Conservation (phyloP, 2,113 vertebrate genomes). For the Forbesichthys papilliferus region DNA sequence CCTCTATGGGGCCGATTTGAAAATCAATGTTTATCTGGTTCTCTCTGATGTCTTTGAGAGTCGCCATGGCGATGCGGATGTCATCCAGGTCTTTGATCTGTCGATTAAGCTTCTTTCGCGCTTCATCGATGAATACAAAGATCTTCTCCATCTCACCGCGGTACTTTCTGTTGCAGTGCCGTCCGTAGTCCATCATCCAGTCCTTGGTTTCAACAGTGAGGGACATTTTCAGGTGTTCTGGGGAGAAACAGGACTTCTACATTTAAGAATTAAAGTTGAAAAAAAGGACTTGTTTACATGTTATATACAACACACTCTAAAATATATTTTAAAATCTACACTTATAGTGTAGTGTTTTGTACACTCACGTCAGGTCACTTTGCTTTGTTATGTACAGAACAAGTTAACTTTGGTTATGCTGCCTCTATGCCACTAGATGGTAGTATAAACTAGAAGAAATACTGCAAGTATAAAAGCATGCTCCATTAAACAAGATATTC, state of each 20-base stretch:
- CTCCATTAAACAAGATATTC: neutral
- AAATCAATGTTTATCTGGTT: conserved; percentile 87
- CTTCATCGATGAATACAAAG: conserved; percentile 87
- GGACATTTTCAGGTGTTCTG: conserved; percentile 87
- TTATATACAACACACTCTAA: neutral
- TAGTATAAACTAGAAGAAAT: too few species aligned
- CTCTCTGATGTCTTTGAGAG: conserved; percentile 90
- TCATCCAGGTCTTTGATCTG: conserved; percentile 91
- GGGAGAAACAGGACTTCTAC: conserved; percentile 19
- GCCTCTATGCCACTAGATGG: too few species aligned
- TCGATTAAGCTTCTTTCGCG: conserved; percentile 87
- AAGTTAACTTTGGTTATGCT: neutral
- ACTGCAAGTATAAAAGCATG: too few species aligned
- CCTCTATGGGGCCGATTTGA: conserved; percentile 91
- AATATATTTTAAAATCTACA: neutral
- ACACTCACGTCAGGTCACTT: neutral
- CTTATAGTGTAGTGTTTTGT: neutral
- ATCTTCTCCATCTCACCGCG: conserved; percentile 88
- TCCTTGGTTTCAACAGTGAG: conserved; percentile 87
- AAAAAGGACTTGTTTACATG: too few species aligned
- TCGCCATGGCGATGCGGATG: conserved; percentile 87
- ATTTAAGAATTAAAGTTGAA: conserved; percentile 6
- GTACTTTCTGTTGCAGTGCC: conserved; percentile 88
- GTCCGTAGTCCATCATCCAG: conserved; percentile 87
- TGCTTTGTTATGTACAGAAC: neutral